Evolutionary conservation across 2,888 invertebrate genomes (phyloP), one percentile per base, ranked within the genome.

Genomic region (Tachina fera): DNA sequence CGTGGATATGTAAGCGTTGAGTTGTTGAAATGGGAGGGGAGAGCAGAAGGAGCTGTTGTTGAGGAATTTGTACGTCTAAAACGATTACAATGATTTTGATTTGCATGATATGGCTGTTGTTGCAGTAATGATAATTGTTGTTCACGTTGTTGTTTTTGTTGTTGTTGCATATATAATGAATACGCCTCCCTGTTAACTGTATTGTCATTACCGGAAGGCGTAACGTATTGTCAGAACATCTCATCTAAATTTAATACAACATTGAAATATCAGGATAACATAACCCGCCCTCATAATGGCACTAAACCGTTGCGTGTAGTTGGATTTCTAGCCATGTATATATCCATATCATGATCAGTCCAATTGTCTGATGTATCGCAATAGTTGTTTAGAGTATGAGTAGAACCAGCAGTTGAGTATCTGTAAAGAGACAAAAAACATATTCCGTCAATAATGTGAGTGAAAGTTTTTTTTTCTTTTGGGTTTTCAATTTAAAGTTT

Each of bases 301-400:
- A 97, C 97, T 90, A 97, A 94, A 87, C 97, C 97, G 91, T 96
- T 96, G 90, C 97, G 95, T 80, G 97, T 96, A 68, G 97, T 97
- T 86, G 97, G 97, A 93, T 98, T 97, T 90, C 97, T 95, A 83
- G 97, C 96, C 96, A 97, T 97, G 93, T 98, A 98, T 90, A 98
- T 97, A 90, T 98, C 98, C 96, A 98, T 97, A 92, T 98, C 98
- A 92, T 98, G 97, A 93, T 98, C 98, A 89, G 98, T 97, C 98
- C 98, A 98, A 92, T 96, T 96, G 92, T 97, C 97, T 71, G 96
- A 96, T 91, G 97, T 97, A 92, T 97, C 97, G 92, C 97, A 97
- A 92, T 97, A 97, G 92, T 97, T 95, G 91, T 96, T 97, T 90
- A 97, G 94, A 63, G 97, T 97, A 89, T 97, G 95, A 65, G 95